Base-by-base conservation (phyloP, 2,888 invertebrate species). In the Chironomus tentans region DNA sequence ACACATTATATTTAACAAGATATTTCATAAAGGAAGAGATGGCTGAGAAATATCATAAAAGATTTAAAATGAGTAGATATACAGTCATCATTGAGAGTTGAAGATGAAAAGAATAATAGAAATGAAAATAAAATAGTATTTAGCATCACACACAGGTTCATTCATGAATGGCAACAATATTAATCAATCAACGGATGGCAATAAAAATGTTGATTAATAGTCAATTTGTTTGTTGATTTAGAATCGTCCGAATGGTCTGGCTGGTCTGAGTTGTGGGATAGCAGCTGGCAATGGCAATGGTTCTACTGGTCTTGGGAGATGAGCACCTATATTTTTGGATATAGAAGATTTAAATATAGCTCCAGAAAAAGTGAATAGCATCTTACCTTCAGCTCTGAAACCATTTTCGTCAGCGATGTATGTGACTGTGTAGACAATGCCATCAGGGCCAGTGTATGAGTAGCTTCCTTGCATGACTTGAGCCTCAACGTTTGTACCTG, bases 381-480 rank as follows among this genome's bases (percentile, higher is more conserved):
- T n/a, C n/a, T n/a, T n/a, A n/a, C n/a, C 85, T 78, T 85, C 84
- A 38, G 85, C 85, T 72, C 85, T 82, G 80, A 82, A 85, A 46
- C 85, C 85, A 78, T 85, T 85, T 79, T 85, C 85, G 79, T 85
- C 85, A 61, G 85, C 85, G 73, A 85, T 82, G 78, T 86, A 85
- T 76, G 81, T 86, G n/a, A 88, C 85, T 70, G 87, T 85, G 77
- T 87, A 87, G 48, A 85, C 82, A 12, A 87, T 83, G 76, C 87
- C 87, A 80, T 88, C 88, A 13, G 87, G 87, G 38, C 86, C 87
- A n/a, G 86, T 87, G 80, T 87, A 88, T 0, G 86, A 85, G 78
- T 86, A 87, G 0, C 85, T 86, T 24, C 87, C 87, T 81, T 88
- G 87, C 81, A 86, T 87, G 15, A 86, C 87, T 82, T 89, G 88